Evolutionary conservation across 2,113 vertebrate species (phyloP).

Genomic region (Limnothrissa miodon): DNA sequence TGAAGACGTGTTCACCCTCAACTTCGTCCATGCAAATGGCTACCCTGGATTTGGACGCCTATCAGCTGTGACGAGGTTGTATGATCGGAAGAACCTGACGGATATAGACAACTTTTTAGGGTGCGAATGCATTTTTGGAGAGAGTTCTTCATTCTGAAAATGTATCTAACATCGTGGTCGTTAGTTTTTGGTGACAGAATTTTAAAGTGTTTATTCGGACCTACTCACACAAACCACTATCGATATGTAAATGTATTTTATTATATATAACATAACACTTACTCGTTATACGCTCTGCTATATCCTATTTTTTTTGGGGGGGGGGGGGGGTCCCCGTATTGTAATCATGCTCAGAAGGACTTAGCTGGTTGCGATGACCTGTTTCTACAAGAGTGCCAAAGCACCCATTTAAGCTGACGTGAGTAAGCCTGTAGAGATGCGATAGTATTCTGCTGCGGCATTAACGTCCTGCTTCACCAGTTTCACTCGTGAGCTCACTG

Average conservation of each 20-base stretch:
- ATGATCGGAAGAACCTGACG: not conserved
- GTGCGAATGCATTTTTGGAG: not conserved
- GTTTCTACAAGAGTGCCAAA: not conserved
- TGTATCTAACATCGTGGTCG: not conserved
- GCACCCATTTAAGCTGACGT: not conserved
- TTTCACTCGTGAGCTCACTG: not conserved
- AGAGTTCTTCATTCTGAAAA: not conserved
- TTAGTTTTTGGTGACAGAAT: constrained; percentile 6
- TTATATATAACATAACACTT: not conserved
- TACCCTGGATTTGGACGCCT: constrained; percentile 45
- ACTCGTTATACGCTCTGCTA: not conserved
- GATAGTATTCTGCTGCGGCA: constrained; percentile 17
- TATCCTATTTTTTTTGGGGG: not conserved
- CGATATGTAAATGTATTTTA: not conserved
- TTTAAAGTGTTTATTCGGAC: not conserved
- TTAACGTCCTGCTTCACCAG: not conserved
- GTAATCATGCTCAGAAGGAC: not conserved
- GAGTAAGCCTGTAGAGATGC: not conserved
- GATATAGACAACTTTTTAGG: constrained; percentile 19
- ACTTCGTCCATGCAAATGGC: constrained; percentile 59
- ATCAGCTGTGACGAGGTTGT: constrained; percentile 34
- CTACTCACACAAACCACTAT: not conserved
- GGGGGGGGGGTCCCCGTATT: not conserved
- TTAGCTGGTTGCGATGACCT: not conserved
- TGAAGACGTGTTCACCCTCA: constrained; percentile 56